These are phyloP conservation scores for Sus scrofa DNA, from an alignment of 2,113 vertebrate species.

Conservation along the genomic window T2T-Sscrofa CM000830.6:134570501-134571000, in stretches of 20 bases:
- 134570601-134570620: not conserved
- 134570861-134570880: not conserved
- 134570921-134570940: not conserved
- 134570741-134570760: not conserved
- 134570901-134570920: not conserved
- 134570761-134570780: not conserved
- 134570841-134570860: not conserved
- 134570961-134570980: not conserved
- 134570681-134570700: fast-evolving
- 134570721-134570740: not conserved
- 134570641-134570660: not conserved
- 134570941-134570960: not conserved
- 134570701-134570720: fast-evolving
- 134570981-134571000: not conserved
- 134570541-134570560: too few species aligned
- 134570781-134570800: not conserved
- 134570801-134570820: not conserved
- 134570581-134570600: not conserved
- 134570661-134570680: not conserved
- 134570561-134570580: not conserved
- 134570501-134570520: not conserved
- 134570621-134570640: not conserved
- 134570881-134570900: not conserved
- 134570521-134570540: not conserved
- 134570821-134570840: not conserved